Base-by-base conservation (phyloP, 2,113 vertebrate species). In the Trogon melanurus region DNA sequence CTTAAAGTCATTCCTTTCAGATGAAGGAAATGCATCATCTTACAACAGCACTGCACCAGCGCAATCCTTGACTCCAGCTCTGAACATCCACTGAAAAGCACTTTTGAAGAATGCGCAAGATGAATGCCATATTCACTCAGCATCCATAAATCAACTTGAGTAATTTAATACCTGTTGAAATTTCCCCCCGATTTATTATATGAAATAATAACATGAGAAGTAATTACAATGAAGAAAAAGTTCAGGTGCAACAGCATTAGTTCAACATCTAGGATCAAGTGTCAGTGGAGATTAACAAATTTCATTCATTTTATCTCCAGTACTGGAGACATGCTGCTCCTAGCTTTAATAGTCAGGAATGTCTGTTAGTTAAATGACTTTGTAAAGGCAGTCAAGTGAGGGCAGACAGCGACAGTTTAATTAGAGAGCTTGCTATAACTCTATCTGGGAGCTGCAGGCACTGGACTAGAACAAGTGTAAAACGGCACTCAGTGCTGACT, bases 371-470 rank as follows among this genome's bases (percentile, higher is more conserved):
- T 96, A 98, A 98, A 98, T 96, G 97, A 97, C 97, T 98, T 97
- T 96, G 94, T 97, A 96, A 97, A 98, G 97, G 95, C 92, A 97
- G 97, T 97, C 96, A 91, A 97, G 95, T 95, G 97, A 98, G 97
- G 96, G 97, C 95, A 93, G 98, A 97, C 98, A 96, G 95, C 91
- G 97, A 97, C 98, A 98, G 97, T 98, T 98, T 98, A 98, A 98
- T 98, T 98, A 98, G 98, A 95, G 97, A 92, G 97, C 96, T 98
- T 67, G 58, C 97, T 95, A 98, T 97, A 97, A 97, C 97, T 98
- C 97, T 97, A 98, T 98, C 97, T 97, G 89, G 94, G 95, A 94
- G 96, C 97, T 96, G 80, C 12, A 96, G 82, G 98, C 97, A 96
- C 95, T 92, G 96, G 97, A 95, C 97, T 97, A 96, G 97, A 96